Base-by-base conservation (phyloP, 2,113 vertebrate genomes). In the Numida meleagris region DNA sequence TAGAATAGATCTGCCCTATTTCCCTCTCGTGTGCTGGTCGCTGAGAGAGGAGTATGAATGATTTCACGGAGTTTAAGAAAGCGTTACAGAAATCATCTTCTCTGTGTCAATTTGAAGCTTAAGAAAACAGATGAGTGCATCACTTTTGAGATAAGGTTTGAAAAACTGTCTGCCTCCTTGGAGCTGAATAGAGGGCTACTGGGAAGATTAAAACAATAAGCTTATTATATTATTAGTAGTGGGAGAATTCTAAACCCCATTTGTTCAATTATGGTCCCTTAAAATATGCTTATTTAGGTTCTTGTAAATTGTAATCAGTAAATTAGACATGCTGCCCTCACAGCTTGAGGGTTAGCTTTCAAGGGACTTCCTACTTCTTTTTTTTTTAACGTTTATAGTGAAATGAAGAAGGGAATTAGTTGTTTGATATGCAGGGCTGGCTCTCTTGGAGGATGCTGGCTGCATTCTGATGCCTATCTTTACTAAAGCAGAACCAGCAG, bases 261-360 rank as follows among this genome's bases (percentile, higher is more conserved):
- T 96, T 94, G 95, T 94, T 96, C 94, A 97, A 94, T 97, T 97
- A 94, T 62, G 72, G 93, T 70, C 70, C 91, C 94, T 96, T 86
- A 95, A 53, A 95, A 90, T 89, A 27, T 70, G 93, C 88, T 96
- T 90, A 86, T 96, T 97, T 96, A 93, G 94, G 89, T 82, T 86
- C 90, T 97, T 95, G 94, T 96, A 96, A 95, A 91, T 92, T 94
- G 80, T 93, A 95, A 96, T 97, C 95, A 91, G 90, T 92, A 93
- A 97, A 97, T 96, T 94, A 95, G 93, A 97, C 11, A 16, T 63
- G 89, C 79, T 97, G 91, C 89, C 95, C 94, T 96, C 82, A 33
- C 66, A 94, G 93, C 93, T 89, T 85, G 42, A 71, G 92, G 94
- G 95, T 95, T 92, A 94, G 87, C 93, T 95, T 95, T 88, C 94